Base-by-base conservation (phyloP, 2,797 vertebrate genomes). In the Artibeus lituratus region DNA sequence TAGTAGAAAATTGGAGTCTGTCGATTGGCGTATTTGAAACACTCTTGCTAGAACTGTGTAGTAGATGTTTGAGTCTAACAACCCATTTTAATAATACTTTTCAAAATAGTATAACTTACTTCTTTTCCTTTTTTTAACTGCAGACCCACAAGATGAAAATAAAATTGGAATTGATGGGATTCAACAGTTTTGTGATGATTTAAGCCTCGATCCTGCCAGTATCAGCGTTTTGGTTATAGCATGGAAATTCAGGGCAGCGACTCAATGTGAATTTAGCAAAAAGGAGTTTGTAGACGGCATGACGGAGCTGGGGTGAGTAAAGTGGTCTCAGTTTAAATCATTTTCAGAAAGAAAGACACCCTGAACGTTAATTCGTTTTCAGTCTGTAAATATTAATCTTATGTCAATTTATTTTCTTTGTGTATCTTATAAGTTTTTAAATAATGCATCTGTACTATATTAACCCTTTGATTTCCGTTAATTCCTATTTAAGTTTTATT, bases 111-210 rank as follows among this genome's bases (percentile, higher is more conserved):
- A 3, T 18, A 78, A 1, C 87, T 80, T 92, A 2, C n/a, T n/a
- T 94, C 2, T 26, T 82, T 80, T 37, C 55, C 86, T 94, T 35
- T 92, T 96, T 98, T 96, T 93, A 95, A 97, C 82, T 88, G n/a
- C 97, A 99, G 99, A 99, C 98, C 99, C 99, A 76, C 99, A 99
- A 96, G 99, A 99, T 99, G 99, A 99, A 98, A 99, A 99, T 98
- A 99, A 99, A 98, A 99, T 99, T 57, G 99, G 99, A 69, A 99
- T 99, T 72, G 99, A 99, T 94, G 99, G 99, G 44, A 99, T 99
- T 97, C 99, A 99, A 87, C 99, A 99, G 98, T 99, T 99, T 96
- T 99, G 99, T 97, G 99, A 99, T 44, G 99, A 99, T 98, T 99
- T 99, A 93, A 98, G 97, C 53, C 98, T 99, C 98, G 99, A 99